phyloP scores from a whole-genome alignment of 2,888 invertebrate genomes.

The Scaptomyza tumidula region DNA sequence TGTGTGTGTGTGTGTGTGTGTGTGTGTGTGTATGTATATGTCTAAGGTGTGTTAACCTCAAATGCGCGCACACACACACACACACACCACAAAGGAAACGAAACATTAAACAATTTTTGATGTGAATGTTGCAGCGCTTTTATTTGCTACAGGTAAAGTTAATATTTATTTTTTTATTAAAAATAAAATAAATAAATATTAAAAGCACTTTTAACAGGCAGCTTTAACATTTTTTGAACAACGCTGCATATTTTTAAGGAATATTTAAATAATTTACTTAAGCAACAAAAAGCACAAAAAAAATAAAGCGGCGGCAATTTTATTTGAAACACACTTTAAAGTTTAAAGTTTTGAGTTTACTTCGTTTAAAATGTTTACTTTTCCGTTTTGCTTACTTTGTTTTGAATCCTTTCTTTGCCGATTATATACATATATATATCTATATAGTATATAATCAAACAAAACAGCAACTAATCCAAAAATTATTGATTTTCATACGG shows the following conservation, averaged over 20 bases:
- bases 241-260: background rate
- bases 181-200: background rate
- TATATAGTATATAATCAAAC: slow-evolving; percentile 35
- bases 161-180: background rate
- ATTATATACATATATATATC: background rate
- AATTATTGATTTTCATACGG: slow-evolving; percentile 80
- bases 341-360: background rate
- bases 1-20: slow-evolving; percentile 30
- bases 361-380: background rate
- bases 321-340: background rate
- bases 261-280: background rate
- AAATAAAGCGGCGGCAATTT: background rate
- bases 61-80: slow-evolving; percentile 53
- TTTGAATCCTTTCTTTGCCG: slow-evolving; percentile 42
- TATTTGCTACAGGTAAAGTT: slow-evolving; percentile 37
- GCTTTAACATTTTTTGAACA: background rate
- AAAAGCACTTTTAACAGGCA: background rate
- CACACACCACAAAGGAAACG: slow-evolving; percentile 36
- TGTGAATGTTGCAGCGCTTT: slow-evolving; percentile 28
- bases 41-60: slow-evolving; percentile 84
- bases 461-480: slow-evolving; percentile 81
- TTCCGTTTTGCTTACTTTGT: slow-evolving; percentile 61
- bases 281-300: background rate
- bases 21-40: slow-evolving; percentile 78
- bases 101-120: slow-evolving; percentile 24